A percentile compares a stretch with the other conserved stretches of the same genome.
Evolutionary conservation across 1,140 invertebrate species (phyloP).

Genomic region (Drosophila pseudoananassae): DNA sequence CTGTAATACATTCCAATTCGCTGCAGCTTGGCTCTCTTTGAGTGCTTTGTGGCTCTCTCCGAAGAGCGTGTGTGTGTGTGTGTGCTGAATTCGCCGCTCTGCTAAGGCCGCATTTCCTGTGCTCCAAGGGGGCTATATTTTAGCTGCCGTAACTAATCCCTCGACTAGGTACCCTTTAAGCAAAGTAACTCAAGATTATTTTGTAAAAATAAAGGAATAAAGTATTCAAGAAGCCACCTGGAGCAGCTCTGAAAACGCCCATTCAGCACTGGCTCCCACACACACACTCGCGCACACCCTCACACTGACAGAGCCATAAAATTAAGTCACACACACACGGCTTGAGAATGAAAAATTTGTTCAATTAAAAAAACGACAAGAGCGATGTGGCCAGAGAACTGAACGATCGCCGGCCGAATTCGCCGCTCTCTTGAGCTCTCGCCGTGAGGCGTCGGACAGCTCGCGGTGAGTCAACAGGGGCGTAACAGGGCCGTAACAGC

Average conservation of each 20-base stretch:
- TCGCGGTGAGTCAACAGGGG: constrained; percentile 16
- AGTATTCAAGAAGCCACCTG: not conserved
- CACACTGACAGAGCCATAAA: constrained; percentile 4
- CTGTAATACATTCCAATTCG: constrained; percentile 39
- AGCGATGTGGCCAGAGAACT: constrained; percentile 14
- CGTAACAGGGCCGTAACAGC: constrained; percentile 7
- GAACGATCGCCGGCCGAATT: constrained; percentile 28
- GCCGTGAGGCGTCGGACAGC: constrained; percentile 1
- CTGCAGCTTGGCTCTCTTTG: constrained; percentile 1
- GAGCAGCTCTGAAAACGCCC: constrained; percentile 20
- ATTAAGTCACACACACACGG: constrained; percentile 31
- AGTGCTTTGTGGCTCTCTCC: constrained; percentile 9
- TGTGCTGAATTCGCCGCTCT: constrained; percentile 24
- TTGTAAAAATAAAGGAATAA: not conserved
- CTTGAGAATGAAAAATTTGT: constrained; percentile 64
- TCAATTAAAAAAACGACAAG: constrained; percentile 49
- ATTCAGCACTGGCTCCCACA: constrained; percentile 37
- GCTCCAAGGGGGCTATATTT: not conserved
- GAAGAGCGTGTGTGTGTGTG: not conserved
- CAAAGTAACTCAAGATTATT: not conserved
- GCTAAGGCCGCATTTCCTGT: constrained; percentile 35
- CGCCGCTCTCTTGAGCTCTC: constrained; percentile 23
- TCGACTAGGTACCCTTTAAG: not conserved
- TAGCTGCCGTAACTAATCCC: not conserved
- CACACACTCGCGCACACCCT: constrained; percentile 14